Percentiles rank a stretch among this genome's conserved stretches.
Evolutionary conservation across 1,140 invertebrate genomes (phyloP).

Genomic region (Drosophila obscura): DNA sequence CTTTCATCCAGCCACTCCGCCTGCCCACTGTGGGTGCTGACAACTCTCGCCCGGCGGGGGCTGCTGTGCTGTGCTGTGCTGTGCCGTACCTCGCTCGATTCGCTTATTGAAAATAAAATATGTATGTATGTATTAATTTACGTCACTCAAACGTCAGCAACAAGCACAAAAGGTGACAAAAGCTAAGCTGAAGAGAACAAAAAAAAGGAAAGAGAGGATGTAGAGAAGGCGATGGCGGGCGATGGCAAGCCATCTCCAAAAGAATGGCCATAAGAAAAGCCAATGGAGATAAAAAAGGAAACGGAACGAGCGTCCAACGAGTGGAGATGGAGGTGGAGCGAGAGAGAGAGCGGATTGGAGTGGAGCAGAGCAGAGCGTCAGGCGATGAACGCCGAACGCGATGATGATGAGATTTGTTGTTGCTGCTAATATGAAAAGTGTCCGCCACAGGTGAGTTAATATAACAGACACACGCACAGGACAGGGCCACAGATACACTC

Average conservation of each 20-base stretch:
- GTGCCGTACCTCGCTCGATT: not conserved
- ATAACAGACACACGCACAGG: constrained; percentile 29
- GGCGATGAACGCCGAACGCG: not conserved
- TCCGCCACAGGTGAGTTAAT: constrained; percentile 77
- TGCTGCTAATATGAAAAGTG: constrained; percentile 70
- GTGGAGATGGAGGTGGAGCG: not conserved
- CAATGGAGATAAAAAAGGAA: constrained; percentile 52
- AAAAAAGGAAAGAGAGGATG: not conserved
- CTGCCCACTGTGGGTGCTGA: no score
- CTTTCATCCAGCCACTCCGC: no score
- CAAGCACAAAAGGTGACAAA: constrained; percentile 69
- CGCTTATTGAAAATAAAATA: constrained; percentile 40
- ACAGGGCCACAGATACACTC: constrained; percentile 20
- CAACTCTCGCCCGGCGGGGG: no score
- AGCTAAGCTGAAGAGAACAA: constrained; percentile 26
- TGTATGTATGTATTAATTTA: constrained; percentile 74
- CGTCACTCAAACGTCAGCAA: constrained; percentile 61
- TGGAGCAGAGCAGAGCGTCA: not conserved
- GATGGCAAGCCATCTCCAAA: constrained; percentile 13
- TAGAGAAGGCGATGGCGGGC: not conserved
- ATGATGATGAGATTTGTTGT: constrained; percentile 58
- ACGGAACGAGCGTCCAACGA: constrained; percentile 7
- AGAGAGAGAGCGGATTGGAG: constrained; percentile 1
- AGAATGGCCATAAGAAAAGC: constrained; percentile 37
- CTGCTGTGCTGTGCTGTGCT: no score